These are phyloP conservation scores for Tinea pellionella DNA, from an alignment of 2,888 invertebrate species.

Conservation along the genomic window DNA sequence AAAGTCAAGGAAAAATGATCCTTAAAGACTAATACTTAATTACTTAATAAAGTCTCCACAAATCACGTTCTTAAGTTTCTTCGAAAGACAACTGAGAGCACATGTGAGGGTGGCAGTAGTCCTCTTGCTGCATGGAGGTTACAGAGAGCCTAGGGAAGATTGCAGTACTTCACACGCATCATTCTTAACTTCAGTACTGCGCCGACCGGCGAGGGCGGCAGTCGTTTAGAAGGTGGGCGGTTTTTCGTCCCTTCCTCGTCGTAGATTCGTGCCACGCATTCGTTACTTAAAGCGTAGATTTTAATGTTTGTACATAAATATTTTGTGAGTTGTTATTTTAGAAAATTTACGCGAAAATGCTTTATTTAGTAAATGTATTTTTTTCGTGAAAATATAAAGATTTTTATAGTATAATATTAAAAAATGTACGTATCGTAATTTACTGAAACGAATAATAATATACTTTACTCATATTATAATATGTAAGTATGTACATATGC, in stretches of 20 bases:
- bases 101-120: not conserved
- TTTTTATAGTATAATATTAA: not conserved
- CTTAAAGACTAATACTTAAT: not conserved
- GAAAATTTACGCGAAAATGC: not conserved
- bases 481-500: not conserved
- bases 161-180: not conserved
- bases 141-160: conserved; percentile 2
- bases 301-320: conserved; percentile 9
- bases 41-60: not conserved
- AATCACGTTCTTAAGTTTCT: not conserved
- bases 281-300: not conserved
- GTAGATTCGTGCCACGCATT: conserved; percentile 4
- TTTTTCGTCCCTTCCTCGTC: not conserved
- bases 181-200: conserved; percentile 46
- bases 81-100: not conserved
- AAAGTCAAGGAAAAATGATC: not conserved
- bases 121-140: conserved; percentile 1
- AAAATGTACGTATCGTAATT: not conserved
- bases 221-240: conserved; percentile 26
- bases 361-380: not conserved
- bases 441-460: not conserved
- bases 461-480: not conserved
- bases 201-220: conserved; percentile 38
- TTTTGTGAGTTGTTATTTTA: conserved; percentile 2
- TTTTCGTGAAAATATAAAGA: too few species aligned